These are phyloP conservation scores for Uromys caudimaculatus DNA, from an alignment of 2,797 vertebrate genomes.

Conservation along the genomic window DNA sequence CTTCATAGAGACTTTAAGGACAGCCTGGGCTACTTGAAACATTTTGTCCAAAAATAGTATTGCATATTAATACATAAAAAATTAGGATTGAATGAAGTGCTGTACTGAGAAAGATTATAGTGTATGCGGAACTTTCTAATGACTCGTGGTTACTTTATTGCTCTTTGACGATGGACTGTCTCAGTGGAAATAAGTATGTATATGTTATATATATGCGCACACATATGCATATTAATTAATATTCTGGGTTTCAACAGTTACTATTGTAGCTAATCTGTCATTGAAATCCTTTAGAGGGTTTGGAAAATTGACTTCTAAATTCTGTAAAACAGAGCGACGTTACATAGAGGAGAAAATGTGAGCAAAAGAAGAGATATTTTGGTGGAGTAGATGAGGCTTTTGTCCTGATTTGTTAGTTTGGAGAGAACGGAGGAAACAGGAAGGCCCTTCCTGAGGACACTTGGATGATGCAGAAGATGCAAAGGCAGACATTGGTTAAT, in stretches of 20 bases:
- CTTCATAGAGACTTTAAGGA: neutral
- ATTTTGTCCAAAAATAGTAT: neutral
- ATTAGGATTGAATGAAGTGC: neutral
- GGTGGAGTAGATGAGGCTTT: neutral
- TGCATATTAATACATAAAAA: neutral
- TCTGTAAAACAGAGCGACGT: neutral
- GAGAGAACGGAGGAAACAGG: neutral
- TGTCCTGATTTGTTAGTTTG: neutral
- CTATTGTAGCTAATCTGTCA: neutral
- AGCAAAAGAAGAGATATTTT: neutral
- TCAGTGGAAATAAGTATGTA: neutral
- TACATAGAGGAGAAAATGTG: neutral
- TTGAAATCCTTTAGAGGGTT: conserved; percentile 22
- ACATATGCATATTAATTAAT: neutral
- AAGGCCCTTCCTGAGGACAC: neutral
- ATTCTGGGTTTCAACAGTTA: neutral
- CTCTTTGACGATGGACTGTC: neutral
- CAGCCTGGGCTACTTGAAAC: neutral
- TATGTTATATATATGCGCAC: too few species aligned
- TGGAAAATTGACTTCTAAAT: neutral
- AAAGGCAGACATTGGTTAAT: neutral
- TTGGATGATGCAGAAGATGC: neutral
- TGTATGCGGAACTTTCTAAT: neutral
- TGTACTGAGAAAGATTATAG: neutral
- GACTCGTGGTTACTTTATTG: neutral